Percentiles rank a stretch among this genome's conserved stretches.
These are phyloP conservation scores for Sebastes diaconus DNA, from an alignment of 2,797 vertebrate genomes.

Conservation along the genomic window DNA sequence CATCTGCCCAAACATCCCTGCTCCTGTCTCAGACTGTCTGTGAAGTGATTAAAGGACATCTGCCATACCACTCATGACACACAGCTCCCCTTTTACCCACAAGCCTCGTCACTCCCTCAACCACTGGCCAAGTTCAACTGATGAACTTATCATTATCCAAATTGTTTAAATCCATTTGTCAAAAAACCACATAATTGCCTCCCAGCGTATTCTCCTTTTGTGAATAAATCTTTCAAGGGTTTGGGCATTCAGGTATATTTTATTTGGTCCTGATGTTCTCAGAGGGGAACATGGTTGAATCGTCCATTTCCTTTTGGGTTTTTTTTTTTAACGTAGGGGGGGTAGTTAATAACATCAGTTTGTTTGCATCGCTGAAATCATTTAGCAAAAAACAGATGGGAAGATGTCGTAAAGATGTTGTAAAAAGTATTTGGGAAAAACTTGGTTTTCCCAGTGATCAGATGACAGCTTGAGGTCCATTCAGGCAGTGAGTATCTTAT, in stretches of 20 bases:
- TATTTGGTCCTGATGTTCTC: background rate
- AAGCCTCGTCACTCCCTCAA: constrained; percentile 15
- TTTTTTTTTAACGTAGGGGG: background rate
- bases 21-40: constrained; percentile 24
- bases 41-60: constrained; percentile 62
- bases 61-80: constrained; percentile 58
- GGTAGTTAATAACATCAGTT: background rate
- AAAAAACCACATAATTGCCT: constrained; percentile 31
- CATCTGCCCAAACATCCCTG: constrained; percentile 39
- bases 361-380: background rate
- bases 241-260: constrained; percentile 18
- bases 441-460: background rate
- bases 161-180: constrained; percentile 39
- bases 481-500: background rate
- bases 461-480: constrained; percentile 7
- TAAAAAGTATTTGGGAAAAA: constrained; percentile 3
- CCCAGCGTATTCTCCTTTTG: background rate
- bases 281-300: background rate
- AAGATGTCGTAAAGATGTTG: constrained; percentile 1
- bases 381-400: constrained; percentile 25
- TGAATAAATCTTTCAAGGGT: constrained; percentile 18
- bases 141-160: constrained; percentile 46
- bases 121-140: constrained; percentile 31
- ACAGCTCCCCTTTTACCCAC: constrained; percentile 37
- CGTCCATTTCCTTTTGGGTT: background rate